Evolutionary conservation across 2,888 invertebrate species (phyloP).

Genomic region (Cantharis lateralis): DNA sequence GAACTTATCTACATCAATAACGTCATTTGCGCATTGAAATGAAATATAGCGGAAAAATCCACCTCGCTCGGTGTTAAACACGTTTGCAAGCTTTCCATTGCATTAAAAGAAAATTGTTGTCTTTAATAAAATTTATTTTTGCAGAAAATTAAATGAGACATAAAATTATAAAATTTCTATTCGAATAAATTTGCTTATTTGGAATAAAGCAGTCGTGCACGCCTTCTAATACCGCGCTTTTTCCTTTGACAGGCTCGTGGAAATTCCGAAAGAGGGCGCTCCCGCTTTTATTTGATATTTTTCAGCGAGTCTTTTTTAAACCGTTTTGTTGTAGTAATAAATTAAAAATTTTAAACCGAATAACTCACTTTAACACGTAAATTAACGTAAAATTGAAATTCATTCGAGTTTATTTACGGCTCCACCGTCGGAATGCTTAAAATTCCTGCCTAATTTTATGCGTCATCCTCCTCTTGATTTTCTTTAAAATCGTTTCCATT

Average conservation of each 20-base stretch:
- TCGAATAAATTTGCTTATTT: neutral
- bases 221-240: neutral
- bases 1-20: conserved; percentile 30
- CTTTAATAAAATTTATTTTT: neutral
- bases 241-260: neutral
- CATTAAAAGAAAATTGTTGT: conserved; percentile 10
- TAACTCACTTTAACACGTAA: neutral
- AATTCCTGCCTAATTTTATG: neutral
- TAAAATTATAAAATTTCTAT: conserved; percentile 14
- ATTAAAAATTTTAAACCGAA: neutral
- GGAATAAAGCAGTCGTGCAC: neutral
- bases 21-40: conserved; percentile 25
- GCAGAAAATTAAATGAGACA: conserved; percentile 22
- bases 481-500: conserved; percentile 2
- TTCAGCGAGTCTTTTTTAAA: neutral
- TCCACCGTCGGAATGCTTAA: neutral
- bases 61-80: conserved; percentile 17
- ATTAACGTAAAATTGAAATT: neutral
- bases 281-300: neutral
- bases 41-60: conserved; percentile 26
- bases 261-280: neutral
- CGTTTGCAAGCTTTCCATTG: conserved; percentile 22
- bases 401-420: neutral
- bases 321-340: neutral
- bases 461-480: conserved; percentile 1